Conservation (phyloP, 2,113 vertebrate species). For the Cyprinodon tularosa region DNA sequence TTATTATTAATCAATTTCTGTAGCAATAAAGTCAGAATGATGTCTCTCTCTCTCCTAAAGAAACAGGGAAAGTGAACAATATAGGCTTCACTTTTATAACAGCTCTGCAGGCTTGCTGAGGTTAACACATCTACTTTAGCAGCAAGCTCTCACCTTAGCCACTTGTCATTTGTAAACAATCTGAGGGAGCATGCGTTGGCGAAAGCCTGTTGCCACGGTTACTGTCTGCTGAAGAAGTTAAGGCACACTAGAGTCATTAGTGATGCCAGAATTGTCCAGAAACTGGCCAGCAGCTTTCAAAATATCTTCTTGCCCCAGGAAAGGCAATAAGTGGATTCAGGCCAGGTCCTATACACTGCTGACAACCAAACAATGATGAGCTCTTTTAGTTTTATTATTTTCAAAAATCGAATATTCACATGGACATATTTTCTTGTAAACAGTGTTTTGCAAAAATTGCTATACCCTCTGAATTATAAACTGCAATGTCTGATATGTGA, state of each 20-base stretch:
- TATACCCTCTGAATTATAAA: neutral
- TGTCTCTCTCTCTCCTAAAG: neutral
- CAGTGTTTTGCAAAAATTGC: neutral
- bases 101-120: constrained; percentile 9
- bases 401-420: constrained; percentile 16
- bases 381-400: constrained; percentile 17
- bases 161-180: constrained; percentile 71
- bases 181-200: constrained; percentile 47
- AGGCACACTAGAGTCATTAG: constrained; percentile 65
- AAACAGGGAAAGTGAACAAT: neutral
- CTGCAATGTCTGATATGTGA: neutral
- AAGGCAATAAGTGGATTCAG: constrained; percentile 49
- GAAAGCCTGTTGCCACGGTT: constrained; percentile 68
- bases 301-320: constrained; percentile 43
- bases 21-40: neutral
- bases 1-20: constrained; percentile 22
- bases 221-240: constrained; percentile 68
- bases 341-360: constrained; percentile 24
- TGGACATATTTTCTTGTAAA: neutral
- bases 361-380: constrained; percentile 20
- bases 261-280: constrained; percentile 72
- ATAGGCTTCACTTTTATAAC: constrained; percentile 10
- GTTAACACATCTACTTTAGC: constrained; percentile 37
- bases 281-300: constrained; percentile 62
- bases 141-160: constrained; percentile 39